Evolutionary conservation across 2,888 invertebrate species (phyloP), one percentile per base, ranked within the genome.

Genomic region (Biston stratarius): DNA sequence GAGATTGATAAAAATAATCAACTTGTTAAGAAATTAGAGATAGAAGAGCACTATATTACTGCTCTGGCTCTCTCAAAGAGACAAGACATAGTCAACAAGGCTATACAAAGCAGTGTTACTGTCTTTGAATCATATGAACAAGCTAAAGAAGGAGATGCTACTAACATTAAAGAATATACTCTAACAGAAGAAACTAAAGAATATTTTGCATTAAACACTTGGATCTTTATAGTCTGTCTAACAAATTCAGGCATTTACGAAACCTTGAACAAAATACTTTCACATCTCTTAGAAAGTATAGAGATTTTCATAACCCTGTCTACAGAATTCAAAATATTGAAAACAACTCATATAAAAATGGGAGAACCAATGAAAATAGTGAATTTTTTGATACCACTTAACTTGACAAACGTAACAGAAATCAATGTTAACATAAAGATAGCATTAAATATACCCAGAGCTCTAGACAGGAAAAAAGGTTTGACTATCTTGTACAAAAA

Each of bases 101-200:
- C 89, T 8, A 78, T 93, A 60, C 55, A 76, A 1, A 77, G 78
- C 52, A 80, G 72, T 40, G 71, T 86, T 0, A 68, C 70, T 40
- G 80, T 91, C 7, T 89, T 82, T 76, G 87, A 90, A 61, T 84
- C 71, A 44, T 92, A 89, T 73, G 78, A 84, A 68, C 87, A 92
- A 74, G 83, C 3, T 1, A 24, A 24, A 24, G 24, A 24, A 24
- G 24, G 1, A 24, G n/a, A n/a, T n/a, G n/a, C n/a, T n/a, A n/a
- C 84, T 42, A 63, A 81, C 8, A 74, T 73, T 61, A 83, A 84
- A 15, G 75, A 84, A 40, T 42, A 86, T 33, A 78, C 72, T 33
- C 73, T 91, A 67, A 86, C 88, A 14, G 87, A 89, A 71, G 70
- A 83, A 8, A 61, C 85, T 1, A 64, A 73, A 6, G 81, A 88